Conservation (phyloP, 2,888 invertebrate genomes). For the Pegoplata infirma region DNA sequence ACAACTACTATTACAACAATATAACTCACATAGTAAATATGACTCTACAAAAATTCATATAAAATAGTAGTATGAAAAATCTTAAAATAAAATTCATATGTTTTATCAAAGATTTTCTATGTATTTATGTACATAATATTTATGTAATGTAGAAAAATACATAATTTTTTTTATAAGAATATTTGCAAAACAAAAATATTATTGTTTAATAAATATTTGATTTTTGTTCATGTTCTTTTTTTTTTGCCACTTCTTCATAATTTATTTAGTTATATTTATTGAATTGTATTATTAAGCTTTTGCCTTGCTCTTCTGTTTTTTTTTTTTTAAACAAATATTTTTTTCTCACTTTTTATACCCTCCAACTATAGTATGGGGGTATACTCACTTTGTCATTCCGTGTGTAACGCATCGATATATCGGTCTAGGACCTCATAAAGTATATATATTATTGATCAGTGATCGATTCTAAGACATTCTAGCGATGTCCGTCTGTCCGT, state of each 20-base stretch:
- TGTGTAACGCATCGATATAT: too few species aligned
- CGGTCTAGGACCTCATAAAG: too few species aligned
- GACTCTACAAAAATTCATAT: neutral
- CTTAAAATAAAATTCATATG: neutral
- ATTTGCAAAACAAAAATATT: neutral
- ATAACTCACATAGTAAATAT: too few species aligned
- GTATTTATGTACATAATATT: too few species aligned
- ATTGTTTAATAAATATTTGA: slow-evolving; percentile 36
- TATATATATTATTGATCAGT: too few species aligned
- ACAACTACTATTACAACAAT: neutral
- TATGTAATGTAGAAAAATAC: too few species aligned
- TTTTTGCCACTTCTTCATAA: neutral
- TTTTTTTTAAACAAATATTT: neutral
- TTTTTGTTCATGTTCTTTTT: neutral
- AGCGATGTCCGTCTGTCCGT: too few species aligned
- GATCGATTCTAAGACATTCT: too few species aligned
- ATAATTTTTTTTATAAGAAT: too few species aligned
- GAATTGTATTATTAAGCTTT: neutral
- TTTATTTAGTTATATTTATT: neutral
- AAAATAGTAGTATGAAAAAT: neutral
- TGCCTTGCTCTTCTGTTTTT: neutral
- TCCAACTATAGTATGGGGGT: too few species aligned
- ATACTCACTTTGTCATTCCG: too few species aligned
- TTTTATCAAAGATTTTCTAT: neutral
- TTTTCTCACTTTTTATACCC: neutral